These are phyloP conservation scores for Zosterops borbonicus DNA, from an alignment of 2,113 vertebrate genomes.

Conservation along the genomic window DNA sequence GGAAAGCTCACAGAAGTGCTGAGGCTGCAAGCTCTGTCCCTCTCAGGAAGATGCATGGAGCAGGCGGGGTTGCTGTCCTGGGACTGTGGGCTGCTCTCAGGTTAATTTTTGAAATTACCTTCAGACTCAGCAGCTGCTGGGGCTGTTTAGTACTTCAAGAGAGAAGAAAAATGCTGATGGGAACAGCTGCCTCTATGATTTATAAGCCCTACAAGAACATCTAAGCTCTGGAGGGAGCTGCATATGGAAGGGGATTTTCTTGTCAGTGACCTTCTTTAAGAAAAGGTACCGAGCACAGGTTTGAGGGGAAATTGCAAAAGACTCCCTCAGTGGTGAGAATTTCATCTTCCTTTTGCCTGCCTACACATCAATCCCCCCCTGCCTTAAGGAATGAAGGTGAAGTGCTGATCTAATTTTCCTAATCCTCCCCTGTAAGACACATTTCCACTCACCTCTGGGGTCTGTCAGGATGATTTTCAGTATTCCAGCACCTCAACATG, in stretches of 20 bases:
- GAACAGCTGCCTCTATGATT: conserved; percentile 57
- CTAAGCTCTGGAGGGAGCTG: conserved; percentile 1
- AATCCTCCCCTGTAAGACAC: neutral
- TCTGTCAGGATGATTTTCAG: neutral
- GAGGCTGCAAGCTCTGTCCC: neutral
- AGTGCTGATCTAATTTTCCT: neutral
- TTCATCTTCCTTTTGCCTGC: neutral
- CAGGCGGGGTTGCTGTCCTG: conserved; percentile 18
- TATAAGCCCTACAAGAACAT: conserved; percentile 1
- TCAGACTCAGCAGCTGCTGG: conserved; percentile 52
- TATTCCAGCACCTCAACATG: neutral
- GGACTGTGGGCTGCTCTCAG: conserved; percentile 20
- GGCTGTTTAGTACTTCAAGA: neutral
- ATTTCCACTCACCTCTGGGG: neutral
- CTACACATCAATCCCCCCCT: neutral
- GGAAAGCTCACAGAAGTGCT: conserved; percentile 26
- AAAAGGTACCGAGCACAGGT: neutral
- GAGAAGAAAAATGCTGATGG: conserved; percentile 54
- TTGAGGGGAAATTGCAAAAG: neutral
- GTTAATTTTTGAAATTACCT: conserved; percentile 61
- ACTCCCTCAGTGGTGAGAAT: neutral
- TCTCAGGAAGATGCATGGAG: neutral
- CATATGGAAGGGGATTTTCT: conserved; percentile 40
- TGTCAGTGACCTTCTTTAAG: neutral
- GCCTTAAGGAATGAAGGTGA: neutral